phyloP scores from a whole-genome alignment of 2,797 vertebrate genomes.

The Sebastes hubbsi region DNA sequence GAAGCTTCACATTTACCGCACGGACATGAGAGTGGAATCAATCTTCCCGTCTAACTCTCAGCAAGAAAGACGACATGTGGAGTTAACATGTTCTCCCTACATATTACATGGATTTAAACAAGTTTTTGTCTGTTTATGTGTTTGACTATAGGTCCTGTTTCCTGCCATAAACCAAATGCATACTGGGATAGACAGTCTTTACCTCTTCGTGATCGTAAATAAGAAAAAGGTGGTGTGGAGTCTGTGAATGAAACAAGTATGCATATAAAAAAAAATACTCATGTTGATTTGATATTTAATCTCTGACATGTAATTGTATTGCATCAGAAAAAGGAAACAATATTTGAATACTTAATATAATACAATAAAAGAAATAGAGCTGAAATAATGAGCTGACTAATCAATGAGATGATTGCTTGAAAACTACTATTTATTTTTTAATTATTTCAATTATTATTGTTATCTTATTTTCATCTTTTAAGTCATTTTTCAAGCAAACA shows the following conservation, averaged over 20 bases:
- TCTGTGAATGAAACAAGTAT: neutral
- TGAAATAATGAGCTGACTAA: neutral
- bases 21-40: no score
- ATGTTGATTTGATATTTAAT: neutral
- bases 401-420: neutral
- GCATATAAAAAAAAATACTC: neutral
- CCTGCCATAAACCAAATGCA: neutral
- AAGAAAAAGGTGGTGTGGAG: neutral
- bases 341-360: neutral
- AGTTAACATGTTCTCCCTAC: neutral
- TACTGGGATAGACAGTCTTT: neutral
- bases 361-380: neutral
- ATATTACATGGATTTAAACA: neutral
- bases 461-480: no score
- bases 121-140: neutral
- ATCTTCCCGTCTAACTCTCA: neutral
- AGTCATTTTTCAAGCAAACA: no score
- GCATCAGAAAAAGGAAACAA: neutral
- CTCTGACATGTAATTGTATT: neutral
- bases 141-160: neutral
- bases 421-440: no score
- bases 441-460: no score
- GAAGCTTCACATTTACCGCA: neutral
- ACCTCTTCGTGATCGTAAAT: neutral
- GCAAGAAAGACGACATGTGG: neutral